Base-by-base conservation (phyloP, 1,140 invertebrate species). In the Calosoma granatense region DNA sequence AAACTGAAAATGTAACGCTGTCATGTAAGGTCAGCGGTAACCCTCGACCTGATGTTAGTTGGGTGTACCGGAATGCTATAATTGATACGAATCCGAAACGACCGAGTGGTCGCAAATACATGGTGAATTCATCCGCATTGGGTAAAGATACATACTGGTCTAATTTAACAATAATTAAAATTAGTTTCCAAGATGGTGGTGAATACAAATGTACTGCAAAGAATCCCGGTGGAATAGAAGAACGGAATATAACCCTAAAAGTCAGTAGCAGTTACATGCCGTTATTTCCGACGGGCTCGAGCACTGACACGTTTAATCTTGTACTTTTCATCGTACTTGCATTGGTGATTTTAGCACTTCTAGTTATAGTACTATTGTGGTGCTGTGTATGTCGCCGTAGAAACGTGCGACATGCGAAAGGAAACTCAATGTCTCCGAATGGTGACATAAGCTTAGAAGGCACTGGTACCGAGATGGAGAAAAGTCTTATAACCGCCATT, bases 191-290 rank as follows among this genome's bases (percentile, higher is more conserved):
- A 6, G 93, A 97, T 71, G 82, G 84, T 63, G 94, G 93, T 0
- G 84, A 90, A 53, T 97, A 95, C 69, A 79, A 83, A n/a, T 97
- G 93, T 64, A 78, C 87, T 3, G 92, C 90, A 0, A 85, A 84
- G 56, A 97, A 93, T 71, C 78, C 82, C 0, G 92, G 88, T 1
- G 94, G 93, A 0, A 80, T 84, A 6, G 85, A 87, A 30, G 86
- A 89, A 64, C 81, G 76, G 56, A 90, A 80, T 68, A 71, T 93
- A 0, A 83, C 81, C 0, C 69, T 94, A 17, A 68, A 75, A 6
- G 77, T 90, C 0, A 70, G 75, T 12, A 67, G 53, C 19, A 55
- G 1, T 72, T 70, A 68, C 58, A 71, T n/a, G 69, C 71, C 1
- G 74, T 76, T 0, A 71, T 77, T 11, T 72, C 20, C 72, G 74